A percentile compares a stretch with the other conserved stretches of the same genome.
These are phyloP conservation scores for Piaya cayana DNA, from an alignment of 2,113 vertebrate genomes.

Conservation along the genomic window DNA sequence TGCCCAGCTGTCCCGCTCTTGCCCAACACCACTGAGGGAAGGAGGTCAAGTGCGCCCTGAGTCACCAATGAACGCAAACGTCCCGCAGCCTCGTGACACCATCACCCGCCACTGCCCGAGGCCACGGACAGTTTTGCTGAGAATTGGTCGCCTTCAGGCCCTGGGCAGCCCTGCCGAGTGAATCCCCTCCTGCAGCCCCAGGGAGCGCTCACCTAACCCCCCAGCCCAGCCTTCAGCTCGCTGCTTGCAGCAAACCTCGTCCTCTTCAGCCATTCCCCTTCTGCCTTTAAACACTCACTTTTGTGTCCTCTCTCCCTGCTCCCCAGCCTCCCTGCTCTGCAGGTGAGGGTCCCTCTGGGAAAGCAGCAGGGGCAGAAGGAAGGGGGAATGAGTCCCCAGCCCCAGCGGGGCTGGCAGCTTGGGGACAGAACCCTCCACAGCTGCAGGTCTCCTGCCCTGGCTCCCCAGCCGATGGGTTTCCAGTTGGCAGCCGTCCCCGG, in stretches of 20 bases:
- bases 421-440: rapidly evolving
- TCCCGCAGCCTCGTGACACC: neutral
- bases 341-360: rapidly evolving
- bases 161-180: neutral
- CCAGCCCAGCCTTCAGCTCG: neutral
- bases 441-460: too few species aligned
- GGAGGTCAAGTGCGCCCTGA: neutral
- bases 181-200: neutral
- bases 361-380: too few species aligned
- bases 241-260: rapidly evolving
- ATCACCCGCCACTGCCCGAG: neutral
- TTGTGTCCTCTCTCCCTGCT: neutral
- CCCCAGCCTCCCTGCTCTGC: neutral
- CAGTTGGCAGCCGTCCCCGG: neutral
- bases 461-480: rapidly evolving
- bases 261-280: neutral
- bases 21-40: neutral
- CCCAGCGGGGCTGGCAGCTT: rapidly evolving
- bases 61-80: neutral
- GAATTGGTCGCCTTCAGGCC: rapidly evolving
- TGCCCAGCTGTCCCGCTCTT: neutral
- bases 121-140: neutral
- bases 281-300: neutral
- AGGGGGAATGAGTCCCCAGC: neutral
- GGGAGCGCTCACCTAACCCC: too few species aligned